These are phyloP conservation scores for Enhydra lutris DNA, from an alignment of 2,113 vertebrate species.

Conservation along the genomic window DNA sequence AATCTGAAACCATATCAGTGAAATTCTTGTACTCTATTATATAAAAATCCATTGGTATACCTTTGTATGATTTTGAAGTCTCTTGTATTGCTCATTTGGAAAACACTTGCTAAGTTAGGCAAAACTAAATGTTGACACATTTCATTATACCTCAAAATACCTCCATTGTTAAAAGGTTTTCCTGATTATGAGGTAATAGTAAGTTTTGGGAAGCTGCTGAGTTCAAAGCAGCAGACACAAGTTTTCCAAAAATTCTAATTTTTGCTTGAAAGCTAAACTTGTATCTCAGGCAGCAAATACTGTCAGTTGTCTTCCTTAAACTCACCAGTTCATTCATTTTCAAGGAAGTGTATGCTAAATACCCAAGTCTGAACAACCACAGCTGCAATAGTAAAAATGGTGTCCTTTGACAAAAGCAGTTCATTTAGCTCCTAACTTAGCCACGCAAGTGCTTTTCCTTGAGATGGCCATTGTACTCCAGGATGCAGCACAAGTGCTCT, in stretches of 20 bases:
- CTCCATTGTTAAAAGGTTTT: background rate
- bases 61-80: background rate
- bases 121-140: background rate
- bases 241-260: constrained; percentile 17
- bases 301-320: constrained; percentile 17
- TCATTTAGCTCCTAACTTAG: background rate
- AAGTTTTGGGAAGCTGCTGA: background rate
- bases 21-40: background rate
- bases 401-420: background rate
- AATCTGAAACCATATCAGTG: background rate
- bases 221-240: background rate
- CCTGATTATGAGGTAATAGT: background rate
- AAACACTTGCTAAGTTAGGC: background rate
- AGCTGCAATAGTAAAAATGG: background rate
- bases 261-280: constrained; percentile 39
- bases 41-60: background rate
- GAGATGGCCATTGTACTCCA: background rate
- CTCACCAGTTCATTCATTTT: background rate
- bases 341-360: background rate
- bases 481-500: background rate
- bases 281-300: background rate
- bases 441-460: background rate
- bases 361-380: background rate
- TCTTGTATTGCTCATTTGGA: background rate
- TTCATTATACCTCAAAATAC: background rate